Conservation (phyloP, 2,113 vertebrate genomes). For the Marcusenius ussheri region DNA sequence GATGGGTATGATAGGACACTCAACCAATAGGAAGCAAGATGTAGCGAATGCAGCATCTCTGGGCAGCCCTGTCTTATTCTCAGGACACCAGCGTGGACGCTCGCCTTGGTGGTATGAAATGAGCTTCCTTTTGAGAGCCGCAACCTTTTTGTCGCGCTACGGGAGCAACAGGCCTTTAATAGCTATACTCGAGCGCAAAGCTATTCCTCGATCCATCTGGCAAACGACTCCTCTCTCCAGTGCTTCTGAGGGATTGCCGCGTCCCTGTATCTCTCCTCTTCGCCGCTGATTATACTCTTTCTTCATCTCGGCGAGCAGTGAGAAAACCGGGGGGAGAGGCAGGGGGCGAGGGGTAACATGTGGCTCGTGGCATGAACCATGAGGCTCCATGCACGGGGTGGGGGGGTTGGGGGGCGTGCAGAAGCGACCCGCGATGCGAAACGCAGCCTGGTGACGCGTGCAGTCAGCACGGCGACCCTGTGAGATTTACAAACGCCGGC, state of each 20-base stretch:
- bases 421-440: not conserved
- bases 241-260: not conserved
- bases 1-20: not conserved
- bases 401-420: not conserved
- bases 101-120: not conserved
- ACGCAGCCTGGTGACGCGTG: no score
- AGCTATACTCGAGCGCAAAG: not conserved
- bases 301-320: slow-evolving; percentile 6
- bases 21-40: not conserved
- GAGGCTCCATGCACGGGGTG: no score
- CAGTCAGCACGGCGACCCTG: not conserved
- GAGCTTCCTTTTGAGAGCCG: slow-evolving; percentile 4
- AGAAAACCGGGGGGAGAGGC: not conserved
- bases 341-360: not conserved
- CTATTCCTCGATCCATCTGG: not conserved
- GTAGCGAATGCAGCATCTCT: not conserved
- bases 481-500: not conserved
- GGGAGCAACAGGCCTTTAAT: not conserved
- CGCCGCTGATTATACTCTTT: not conserved
- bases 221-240: not conserved
- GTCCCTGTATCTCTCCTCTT: not conserved
- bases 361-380: not conserved
- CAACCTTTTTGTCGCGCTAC: not conserved
- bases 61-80: not conserved
- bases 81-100: not conserved